Conservation (phyloP, 2,113 vertebrate species). For the Oreamnos americanus region DNA sequence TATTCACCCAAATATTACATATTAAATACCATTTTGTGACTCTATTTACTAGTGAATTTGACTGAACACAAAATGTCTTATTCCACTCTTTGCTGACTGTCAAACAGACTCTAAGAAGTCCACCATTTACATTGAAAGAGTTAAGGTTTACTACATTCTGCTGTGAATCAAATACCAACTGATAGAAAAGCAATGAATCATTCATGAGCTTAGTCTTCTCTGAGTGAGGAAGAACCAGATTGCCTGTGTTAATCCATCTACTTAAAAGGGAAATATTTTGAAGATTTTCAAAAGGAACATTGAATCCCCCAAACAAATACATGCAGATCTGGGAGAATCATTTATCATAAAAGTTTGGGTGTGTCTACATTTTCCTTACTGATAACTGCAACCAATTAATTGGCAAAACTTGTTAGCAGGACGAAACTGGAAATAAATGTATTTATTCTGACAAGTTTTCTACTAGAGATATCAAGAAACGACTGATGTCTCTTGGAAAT, state of each 20-base stretch:
- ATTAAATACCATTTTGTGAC: neutral
- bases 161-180: neutral
- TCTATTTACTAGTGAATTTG: neutral
- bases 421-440: conserved; percentile 30
- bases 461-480: neutral
- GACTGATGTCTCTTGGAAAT: conserved; percentile 10
- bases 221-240: conserved; percentile 23
- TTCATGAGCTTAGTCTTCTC: neutral
- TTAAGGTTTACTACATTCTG: neutral
- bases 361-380: conserved; percentile 34
- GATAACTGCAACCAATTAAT: neutral
- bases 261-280: conserved; percentile 53
- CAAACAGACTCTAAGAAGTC: neutral
- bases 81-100: neutral
- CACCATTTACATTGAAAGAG: neutral
- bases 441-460: conserved; percentile 41
- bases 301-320: conserved; percentile 49
- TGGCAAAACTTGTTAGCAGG: neutral
- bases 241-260: conserved; percentile 16
- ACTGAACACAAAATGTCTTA: neutral
- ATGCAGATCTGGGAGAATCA: neutral
- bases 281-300: conserved; percentile 24
- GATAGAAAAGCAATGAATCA: neutral
- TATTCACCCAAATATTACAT: neutral
- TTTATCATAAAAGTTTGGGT: conserved; percentile 41